Percentiles rank a stretch among this genome's conserved stretches.
Evolutionary conservation across 2,888 invertebrate species (phyloP).

Genomic region (Heterodera filipjevi): DNA sequence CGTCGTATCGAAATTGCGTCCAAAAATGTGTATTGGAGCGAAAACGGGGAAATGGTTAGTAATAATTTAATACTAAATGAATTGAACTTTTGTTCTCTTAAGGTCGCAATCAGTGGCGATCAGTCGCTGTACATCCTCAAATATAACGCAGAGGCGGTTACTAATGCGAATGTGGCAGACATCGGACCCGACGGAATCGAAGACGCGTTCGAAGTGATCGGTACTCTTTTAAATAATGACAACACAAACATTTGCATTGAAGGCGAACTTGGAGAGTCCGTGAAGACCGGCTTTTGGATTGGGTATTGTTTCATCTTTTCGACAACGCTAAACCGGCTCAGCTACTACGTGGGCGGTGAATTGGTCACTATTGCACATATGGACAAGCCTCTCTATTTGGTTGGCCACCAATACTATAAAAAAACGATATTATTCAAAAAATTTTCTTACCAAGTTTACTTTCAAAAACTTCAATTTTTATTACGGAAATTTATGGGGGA

Average conservation of each 20-base stretch:
- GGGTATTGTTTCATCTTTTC: constrained; percentile 99
- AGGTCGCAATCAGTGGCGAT: constrained; percentile 86
- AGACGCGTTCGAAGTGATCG: constrained; percentile 80
- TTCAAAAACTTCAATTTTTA: too few relatives aligned
- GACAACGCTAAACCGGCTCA: constrained; percentile 91
- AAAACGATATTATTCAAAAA: too few relatives aligned
- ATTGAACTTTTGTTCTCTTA: background rate
- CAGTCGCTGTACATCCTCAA: constrained; percentile 91
- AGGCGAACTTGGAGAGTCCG: constrained; percentile 58
- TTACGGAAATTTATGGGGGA: too few relatives aligned
- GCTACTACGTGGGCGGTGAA: constrained; percentile 99
- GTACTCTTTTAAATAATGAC: constrained; percentile 32
- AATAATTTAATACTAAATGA: background rate
- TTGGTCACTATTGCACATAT: constrained; percentile 96
- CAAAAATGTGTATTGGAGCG: constrained; percentile 89
- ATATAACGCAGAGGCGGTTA: constrained; percentile 83
- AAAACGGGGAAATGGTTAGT: constrained; percentile 79
- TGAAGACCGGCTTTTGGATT: constrained; percentile 63
- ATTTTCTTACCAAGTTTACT: too few relatives aligned
- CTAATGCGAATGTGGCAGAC: constrained; percentile 76
- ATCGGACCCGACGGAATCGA: constrained; percentile 89
- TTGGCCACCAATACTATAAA: constrained; percentile 74
- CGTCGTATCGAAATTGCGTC: constrained; percentile 93
- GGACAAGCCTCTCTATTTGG: constrained; percentile 90
- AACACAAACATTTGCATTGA: background rate